Evolutionary conservation across 2,888 invertebrate species (phyloP).

Genomic region (Agonopterix subpropinquella): DNA sequence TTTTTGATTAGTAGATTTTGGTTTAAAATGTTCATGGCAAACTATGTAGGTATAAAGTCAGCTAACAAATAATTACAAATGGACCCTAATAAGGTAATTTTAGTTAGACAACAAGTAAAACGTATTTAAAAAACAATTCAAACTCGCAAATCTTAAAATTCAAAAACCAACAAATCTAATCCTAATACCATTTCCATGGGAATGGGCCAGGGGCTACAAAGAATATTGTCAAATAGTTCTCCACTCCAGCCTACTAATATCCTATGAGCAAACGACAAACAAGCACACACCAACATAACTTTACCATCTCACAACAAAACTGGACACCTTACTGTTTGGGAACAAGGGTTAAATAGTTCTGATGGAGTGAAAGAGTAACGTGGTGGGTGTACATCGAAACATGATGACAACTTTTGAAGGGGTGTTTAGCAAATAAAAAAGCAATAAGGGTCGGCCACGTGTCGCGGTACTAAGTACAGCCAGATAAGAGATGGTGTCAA

Average conservation of each 20-base stretch:
- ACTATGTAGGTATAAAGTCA: too few relatives aligned
- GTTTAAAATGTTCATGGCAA: too few relatives aligned
- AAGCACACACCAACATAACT: slow-evolving; percentile 22
- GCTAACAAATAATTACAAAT: too few relatives aligned
- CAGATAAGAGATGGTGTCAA: slow-evolving; percentile 61
- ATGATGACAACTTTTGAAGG: slow-evolving; percentile 69
- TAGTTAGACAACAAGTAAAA: too few relatives aligned
- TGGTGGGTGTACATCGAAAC: slow-evolving; percentile 36
- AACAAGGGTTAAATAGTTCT: background rate
- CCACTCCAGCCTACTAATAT: slow-evolving; percentile 49
- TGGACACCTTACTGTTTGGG: background rate
- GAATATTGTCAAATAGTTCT: slow-evolving; percentile 49
- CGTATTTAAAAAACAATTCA: too few relatives aligned
- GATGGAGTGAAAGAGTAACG: background rate
- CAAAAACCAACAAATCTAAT: slow-evolving; percentile 25
- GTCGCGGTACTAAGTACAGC: slow-evolving; percentile 36
- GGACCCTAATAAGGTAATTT: too few relatives aligned
- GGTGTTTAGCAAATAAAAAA: slow-evolving; percentile 67
- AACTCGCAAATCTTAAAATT: too few relatives aligned
- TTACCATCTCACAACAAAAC: slow-evolving; percentile 5
- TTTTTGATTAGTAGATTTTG: too few relatives aligned
- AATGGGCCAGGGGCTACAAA: slow-evolving; percentile 30
- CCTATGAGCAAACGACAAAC: slow-evolving; percentile 54
- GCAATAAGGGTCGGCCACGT: slow-evolving; percentile 64
- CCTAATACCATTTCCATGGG: slow-evolving; percentile 56